A percentile compares a stretch with the other conserved stretches of the same genome.
phyloP scores from a whole-genome alignment of 1,140 invertebrate genomes.

The Cyclina sinensis region DNA sequence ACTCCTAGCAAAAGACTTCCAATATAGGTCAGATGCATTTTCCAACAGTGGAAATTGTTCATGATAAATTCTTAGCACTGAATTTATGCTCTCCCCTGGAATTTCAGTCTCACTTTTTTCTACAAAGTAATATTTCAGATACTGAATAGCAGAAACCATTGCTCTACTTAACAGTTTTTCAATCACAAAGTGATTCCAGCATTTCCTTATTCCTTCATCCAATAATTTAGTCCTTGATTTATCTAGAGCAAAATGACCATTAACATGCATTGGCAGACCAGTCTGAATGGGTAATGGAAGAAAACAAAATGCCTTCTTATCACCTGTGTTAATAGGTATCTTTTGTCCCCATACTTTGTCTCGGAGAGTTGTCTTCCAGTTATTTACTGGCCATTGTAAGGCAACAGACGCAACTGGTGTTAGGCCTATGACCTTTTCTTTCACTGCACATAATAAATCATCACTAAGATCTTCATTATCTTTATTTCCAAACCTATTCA shows the following conservation, averaged over 20 bases:
- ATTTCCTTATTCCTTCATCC: conserved; percentile 64
- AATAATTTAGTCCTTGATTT: conserved; percentile 77
- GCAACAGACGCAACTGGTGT: conserved; percentile 69
- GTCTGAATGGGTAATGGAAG: conserved; percentile 23
- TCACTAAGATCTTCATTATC: conserved; percentile 36
- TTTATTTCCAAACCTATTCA: conserved; percentile 74
- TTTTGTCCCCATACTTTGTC: neutral
- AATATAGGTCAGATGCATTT: conserved; percentile 27
- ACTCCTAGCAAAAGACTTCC: conserved; percentile 40
- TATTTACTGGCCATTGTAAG: neutral
- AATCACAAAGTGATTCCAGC: conserved; percentile 77
- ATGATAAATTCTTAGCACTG: conserved; percentile 48
- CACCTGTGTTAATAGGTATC: neutral
- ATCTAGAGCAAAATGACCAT: conserved; percentile 72
- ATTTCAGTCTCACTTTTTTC: neutral
- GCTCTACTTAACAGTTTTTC: conserved; percentile 72
- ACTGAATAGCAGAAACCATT: conserved; percentile 62
- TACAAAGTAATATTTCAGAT: conserved; percentile 43
- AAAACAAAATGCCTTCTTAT: conserved; percentile 37
- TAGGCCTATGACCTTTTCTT: conserved; percentile 61
- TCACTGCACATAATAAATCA: conserved; percentile 44
- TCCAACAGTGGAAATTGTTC: conserved; percentile 59
- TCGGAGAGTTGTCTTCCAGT: neutral
- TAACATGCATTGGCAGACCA: conserved; percentile 27
- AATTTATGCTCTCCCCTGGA: neutral